These are phyloP conservation scores for Atta texana DNA, from an alignment of 1,140 invertebrate genomes.

Conservation along the genomic window DNA sequence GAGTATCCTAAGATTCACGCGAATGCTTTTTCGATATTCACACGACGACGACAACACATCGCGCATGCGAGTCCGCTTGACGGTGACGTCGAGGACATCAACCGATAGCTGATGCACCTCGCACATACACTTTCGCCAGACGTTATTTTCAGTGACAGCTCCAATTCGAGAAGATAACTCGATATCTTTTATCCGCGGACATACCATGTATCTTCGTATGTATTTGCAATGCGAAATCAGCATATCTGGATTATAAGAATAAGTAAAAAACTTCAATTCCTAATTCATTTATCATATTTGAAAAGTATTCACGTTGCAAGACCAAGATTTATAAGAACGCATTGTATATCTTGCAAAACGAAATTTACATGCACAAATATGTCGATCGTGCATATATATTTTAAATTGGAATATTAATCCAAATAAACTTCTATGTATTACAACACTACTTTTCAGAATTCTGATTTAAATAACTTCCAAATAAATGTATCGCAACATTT, in stretches of 20 bases:
- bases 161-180: constrained; percentile 43
- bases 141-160: constrained; percentile 54
- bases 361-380: background rate
- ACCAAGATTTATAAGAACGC: background rate
- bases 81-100: constrained; percentile 6
- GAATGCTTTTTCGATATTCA: constrained; percentile 62
- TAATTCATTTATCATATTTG: constrained; percentile 7
- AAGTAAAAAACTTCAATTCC: background rate
- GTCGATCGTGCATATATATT: background rate
- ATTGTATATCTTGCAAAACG: background rate
- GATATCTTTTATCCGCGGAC: constrained; percentile 10
- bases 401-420: constrained; percentile 7
- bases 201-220: background rate
- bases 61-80: constrained; percentile 1
- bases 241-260: background rate
- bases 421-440: constrained; percentile 13
- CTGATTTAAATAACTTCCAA: constrained; percentile 15
- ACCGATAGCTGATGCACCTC: constrained; percentile 21
- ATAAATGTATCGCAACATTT: constrained; percentile 6
- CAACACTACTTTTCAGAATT: background rate
- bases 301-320: background rate
- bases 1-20: constrained; percentile 52
- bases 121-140: background rate
- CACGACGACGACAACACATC: constrained; percentile 4
- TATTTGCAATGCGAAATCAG: background rate